Conservation (phyloP, 2,113 vertebrate genomes). For the Pituophis catenifer region DNA sequence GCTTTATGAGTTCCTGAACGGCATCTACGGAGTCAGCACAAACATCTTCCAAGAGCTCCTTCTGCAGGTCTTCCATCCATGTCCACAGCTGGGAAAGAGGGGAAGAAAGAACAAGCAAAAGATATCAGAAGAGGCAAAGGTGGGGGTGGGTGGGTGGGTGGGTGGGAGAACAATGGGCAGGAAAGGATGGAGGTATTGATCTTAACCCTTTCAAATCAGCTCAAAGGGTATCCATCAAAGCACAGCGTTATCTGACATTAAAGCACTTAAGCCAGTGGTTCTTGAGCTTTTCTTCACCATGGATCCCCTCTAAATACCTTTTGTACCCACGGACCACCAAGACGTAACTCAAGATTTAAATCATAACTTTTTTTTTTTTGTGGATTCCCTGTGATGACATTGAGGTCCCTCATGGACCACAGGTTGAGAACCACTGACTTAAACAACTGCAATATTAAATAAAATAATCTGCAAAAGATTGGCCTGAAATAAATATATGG, state of each 20-base stretch:
- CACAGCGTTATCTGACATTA: background rate
- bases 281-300: background rate
- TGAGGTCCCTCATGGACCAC: background rate
- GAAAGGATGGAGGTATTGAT: slow-evolving; percentile 37
- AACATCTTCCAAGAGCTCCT: slow-evolving; percentile 95
- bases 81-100: slow-evolving; percentile 87
- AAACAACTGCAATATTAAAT: background rate
- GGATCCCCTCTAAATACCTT: background rate
- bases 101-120: slow-evolving; percentile 63
- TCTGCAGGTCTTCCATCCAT: slow-evolving; percentile 99
- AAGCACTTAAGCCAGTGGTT: slow-evolving; percentile 3
- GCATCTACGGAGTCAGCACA: slow-evolving; percentile 94
- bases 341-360: background rate
- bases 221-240: slow-evolving; percentile 42
- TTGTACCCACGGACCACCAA: background rate
- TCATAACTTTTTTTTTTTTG: background rate
- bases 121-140: background rate
- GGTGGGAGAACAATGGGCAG: background rate
- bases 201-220: slow-evolving; percentile 59
- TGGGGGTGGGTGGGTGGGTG: too few species aligned
- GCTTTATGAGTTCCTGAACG: slow-evolving; percentile 94
- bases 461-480: slow-evolving; percentile 24
- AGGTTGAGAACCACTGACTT: background rate
- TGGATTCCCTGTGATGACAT: background rate
- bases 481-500: slow-evolving; percentile 8